A percentile compares a stretch with the other conserved stretches of the same genome.
Conservation (phyloP, 2,888 invertebrate species). For the Pristionchus mayeri region DNA sequence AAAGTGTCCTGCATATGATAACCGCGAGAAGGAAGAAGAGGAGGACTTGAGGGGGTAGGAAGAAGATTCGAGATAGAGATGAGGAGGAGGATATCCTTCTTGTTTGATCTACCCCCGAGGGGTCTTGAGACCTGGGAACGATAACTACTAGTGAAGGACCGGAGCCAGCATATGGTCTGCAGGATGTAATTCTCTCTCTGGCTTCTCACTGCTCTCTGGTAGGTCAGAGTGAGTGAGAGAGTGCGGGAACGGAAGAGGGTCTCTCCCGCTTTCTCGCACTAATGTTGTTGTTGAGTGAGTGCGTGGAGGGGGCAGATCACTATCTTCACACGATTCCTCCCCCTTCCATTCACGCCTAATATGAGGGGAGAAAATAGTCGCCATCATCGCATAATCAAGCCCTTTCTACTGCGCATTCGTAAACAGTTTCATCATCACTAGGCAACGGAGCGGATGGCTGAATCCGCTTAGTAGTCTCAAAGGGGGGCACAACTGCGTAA, state of each 20-base stretch:
- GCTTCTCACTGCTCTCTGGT: not conserved
- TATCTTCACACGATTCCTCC: not conserved
- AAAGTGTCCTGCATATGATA: slow-evolving; percentile 40
- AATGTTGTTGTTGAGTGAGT: slow-evolving; percentile 24
- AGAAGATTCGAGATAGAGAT: not conserved
- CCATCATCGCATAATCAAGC: not conserved
- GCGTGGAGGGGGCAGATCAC: not conserved
- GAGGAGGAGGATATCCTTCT: not conserved
- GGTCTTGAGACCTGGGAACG: not conserved
- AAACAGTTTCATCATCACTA: not conserved
- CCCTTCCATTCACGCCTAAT: not conserved
- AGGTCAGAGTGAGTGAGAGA: not conserved
- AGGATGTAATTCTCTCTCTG: not conserved
- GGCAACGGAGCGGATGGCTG: not conserved
- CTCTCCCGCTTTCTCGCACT: not conserved
- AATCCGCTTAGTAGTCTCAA: not conserved
- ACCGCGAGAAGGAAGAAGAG: not conserved
- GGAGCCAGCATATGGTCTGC: slow-evolving; percentile 13
- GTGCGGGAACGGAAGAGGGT: not conserved
- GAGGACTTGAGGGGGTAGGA: not conserved
- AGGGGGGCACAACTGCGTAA: not conserved
- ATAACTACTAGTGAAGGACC: slow-evolving; percentile 4
- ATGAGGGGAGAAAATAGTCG: not conserved
- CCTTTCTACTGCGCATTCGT: not conserved
- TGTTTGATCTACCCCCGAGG: not conserved